Conservation (phyloP, 2,113 vertebrate genomes). For the Paradisaea rubra region DNA sequence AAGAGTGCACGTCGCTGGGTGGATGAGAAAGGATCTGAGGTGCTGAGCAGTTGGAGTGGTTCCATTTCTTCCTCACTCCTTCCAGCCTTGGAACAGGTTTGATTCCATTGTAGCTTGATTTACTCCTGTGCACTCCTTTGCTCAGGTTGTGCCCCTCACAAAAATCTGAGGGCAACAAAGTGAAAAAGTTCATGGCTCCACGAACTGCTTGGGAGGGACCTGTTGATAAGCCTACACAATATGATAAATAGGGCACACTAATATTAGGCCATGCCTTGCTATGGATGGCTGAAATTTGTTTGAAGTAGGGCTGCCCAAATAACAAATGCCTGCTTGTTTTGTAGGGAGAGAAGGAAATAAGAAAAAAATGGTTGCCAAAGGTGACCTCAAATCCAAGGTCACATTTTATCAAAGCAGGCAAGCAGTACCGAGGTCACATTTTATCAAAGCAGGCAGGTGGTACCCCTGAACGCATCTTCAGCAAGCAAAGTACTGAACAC, state of each 20-base stretch:
- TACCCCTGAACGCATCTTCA: neutral
- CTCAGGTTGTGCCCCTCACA: neutral
- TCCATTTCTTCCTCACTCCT: neutral
- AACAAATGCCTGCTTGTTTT: neutral
- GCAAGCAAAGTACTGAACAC: neutral
- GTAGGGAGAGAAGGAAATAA: neutral
- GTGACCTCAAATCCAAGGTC: neutral
- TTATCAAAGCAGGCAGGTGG: neutral
- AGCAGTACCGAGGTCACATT: neutral
- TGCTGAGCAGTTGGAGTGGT: neutral
- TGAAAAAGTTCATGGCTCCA: neutral
- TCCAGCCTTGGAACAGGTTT: neutral
- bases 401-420: neutral
- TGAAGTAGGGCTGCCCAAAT: neutral
- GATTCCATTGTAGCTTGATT: neutral
- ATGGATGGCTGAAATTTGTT: neutral
- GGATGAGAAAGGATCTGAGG: neutral
- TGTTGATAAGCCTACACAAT: neutral
- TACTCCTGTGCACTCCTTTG: neutral
- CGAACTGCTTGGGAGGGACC: neutral
- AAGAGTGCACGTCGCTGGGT: neutral
- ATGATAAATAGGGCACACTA: neutral
- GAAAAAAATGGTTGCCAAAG: neutral
- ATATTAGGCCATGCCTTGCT: rapidly evolving
- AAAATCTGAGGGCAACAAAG: neutral